Percentiles rank a stretch among this genome's conserved stretches.
Evolutionary conservation across 1,140 invertebrate genomes (phyloP).

Genomic region (Zeugodacus cucurbitae): DNA sequence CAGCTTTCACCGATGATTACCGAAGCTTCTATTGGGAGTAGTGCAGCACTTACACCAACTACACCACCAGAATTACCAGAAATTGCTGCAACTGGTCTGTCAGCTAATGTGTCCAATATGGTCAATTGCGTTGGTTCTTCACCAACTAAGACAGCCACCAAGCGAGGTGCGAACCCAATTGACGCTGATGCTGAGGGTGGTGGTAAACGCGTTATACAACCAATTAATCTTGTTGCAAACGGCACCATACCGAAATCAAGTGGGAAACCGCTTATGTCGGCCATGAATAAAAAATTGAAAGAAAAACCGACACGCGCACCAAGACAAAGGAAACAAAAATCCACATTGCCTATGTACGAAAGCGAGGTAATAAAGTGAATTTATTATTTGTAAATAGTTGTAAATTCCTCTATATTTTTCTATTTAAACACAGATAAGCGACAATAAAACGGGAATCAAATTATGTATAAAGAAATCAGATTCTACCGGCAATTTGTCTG

Average conservation of each 20-base stretch:
- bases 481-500: slow-evolving; percentile 19
- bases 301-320: slow-evolving; percentile 56
- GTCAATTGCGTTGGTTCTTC: background rate
- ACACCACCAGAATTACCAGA: background rate
- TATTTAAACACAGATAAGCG: slow-evolving; percentile 70
- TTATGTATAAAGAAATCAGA: slow-evolving; percentile 73
- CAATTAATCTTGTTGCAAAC: slow-evolving; percentile 51
- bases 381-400: background rate
- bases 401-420: background rate
- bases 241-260: slow-evolving; percentile 61
- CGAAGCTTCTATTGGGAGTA: background rate
- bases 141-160: background rate
- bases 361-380: slow-evolving; percentile 51
- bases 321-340: slow-evolving; percentile 56
- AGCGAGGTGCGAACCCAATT: background rate
- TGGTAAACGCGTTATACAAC: slow-evolving; percentile 43
- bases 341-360: slow-evolving; percentile 61
- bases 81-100: background rate
- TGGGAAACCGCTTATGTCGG: slow-evolving; percentile 56
- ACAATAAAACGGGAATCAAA: slow-evolving; percentile 73
- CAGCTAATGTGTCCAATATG: background rate
- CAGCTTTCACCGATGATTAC: slow-evolving; percentile 51
- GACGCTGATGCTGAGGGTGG: background rate
- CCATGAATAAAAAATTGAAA: slow-evolving; percentile 54
- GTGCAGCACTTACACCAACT: background rate